Base-by-base conservation (phyloP, 1,140 invertebrate genomes). In the Phortica variegata region DNA sequence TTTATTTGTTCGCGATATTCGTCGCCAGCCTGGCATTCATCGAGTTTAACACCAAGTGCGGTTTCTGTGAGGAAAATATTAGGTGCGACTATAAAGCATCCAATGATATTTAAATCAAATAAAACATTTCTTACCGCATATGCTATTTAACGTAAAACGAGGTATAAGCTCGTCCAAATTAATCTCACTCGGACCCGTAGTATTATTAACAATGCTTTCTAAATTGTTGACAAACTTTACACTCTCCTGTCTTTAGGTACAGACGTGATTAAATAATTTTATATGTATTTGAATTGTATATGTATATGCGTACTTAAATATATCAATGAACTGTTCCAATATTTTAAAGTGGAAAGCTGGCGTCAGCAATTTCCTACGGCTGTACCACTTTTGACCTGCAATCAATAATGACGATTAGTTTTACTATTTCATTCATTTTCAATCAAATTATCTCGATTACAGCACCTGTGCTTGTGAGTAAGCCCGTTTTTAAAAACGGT, bases 331-430 rank as follows among this genome's bases (percentile, higher is more conserved):
- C 56, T 90, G 82, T 46, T 85, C 80, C 6, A 95, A 76, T 48
- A 95, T 90, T 60, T 88, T 88, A 57, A 93, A 94, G 73, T 96
- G 92, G 75, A 96, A 96, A 0, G 91, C 85, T 4, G 91, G 90
- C 0, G 92, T 93, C 2, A 96, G 74, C 51, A 95, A 80, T 77
- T 89, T 91, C 38, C 93, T 79, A 26, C 91, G 78, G 0, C 65
- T 56, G 26, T 84, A 83, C 91, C 93, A 97, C 79, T 92, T 93
- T 10, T 77, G 71, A 52, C 47, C 71, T 72, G 20, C 12, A 52
- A 49, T 16, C 6, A 0, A 10, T 9, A 0, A 19, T 13, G 17
- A 17, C n/a, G 16, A 8, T 13, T 34, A 2, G 0, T 0, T 4
- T 5, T 1, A 9, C 0, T 23, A 38, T 16, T 13, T 17, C 16